Base-by-base conservation (phyloP, 2,113 vertebrate species). In the Lathamus discolor region DNA sequence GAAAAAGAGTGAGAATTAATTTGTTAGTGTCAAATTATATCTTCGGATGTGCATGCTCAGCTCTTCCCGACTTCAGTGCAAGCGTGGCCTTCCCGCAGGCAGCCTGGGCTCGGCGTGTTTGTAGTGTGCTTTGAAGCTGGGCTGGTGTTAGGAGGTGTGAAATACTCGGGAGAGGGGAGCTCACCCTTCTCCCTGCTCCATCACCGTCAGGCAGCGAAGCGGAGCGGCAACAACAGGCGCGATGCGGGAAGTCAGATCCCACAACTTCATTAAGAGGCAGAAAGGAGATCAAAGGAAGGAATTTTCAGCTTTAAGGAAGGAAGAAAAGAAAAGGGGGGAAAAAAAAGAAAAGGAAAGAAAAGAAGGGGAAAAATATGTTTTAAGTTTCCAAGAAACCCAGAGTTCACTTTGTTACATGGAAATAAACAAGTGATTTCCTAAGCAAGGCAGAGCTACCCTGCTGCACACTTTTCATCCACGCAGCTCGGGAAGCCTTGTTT, bases 401-500 rank as follows among this genome's bases (percentile, higher is more conserved):
- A 24, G 25, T 68, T 95, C 3, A 1, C 57, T 93, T 85, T 37
- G 91, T 37, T 74, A 33, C 24, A 20, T 22, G 70, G 27, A 62
- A 54, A 23, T 46, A 43, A 84, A 12, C 3, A 7, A 33, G 39
- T 4, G 20, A 24, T 48, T 64, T 49, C 52, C 28, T 37, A 15
- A 75, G 52, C 14, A 1, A 37, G 51, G 61, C 94, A 67, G 61
- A 62, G 89, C 83, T 66, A 31, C 59, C n/a, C 43, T 13, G 49
- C 55, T 0, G 1, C 7, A 2, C 3, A 0, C 39, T 27, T 0
- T 48, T 33, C 76, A 12, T 33, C 59, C 27, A 1, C 3, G 1
- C 17, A 5, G 43, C 8, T 1, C n/a, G 12, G 37, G 24, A 69
- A 57, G 59, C 2, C 8, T 1, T 4, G 15, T 13, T 24, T 44